Percentiles rank a stretch among this genome's conserved stretches.
phyloP scores from a whole-genome alignment of 2,113 vertebrate genomes.

The Falcunculus frontatus region DNA sequence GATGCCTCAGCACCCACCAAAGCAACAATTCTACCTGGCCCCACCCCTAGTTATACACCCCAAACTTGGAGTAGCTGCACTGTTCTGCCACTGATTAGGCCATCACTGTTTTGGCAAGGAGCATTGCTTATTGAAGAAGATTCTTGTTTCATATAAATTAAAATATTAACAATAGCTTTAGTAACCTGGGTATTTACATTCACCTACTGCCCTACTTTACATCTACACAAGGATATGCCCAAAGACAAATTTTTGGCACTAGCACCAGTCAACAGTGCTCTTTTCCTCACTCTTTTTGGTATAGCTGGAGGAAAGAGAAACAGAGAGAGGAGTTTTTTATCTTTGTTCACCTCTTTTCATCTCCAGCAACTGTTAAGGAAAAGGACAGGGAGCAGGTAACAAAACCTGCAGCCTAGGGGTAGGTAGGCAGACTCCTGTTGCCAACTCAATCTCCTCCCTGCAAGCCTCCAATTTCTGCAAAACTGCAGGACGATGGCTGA shows the following conservation, averaged over 20 bases:
- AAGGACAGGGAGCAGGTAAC: not conserved
- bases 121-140: not conserved
- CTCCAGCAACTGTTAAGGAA: not conserved
- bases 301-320: not conserved
- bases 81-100: not conserved
- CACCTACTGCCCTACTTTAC: not conserved
- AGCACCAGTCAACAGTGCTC: not conserved
- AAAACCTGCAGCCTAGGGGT: not conserved
- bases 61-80: not conserved
- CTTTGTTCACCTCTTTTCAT: not conserved
- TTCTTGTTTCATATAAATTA: not conserved
- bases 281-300: not conserved
- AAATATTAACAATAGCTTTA: not conserved
- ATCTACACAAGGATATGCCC: not conserved
- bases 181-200: not conserved
- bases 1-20: not conserved
- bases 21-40: not conserved
- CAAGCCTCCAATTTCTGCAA: not conserved
- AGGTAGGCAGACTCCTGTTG: not conserved
- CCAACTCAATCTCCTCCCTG: not conserved
- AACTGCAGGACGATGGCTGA: not conserved
- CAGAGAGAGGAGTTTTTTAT: not conserved
- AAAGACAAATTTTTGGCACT: not conserved
- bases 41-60: rapidly evolving
- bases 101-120: not conserved